Conservation (phyloP, 2,797 vertebrate genomes). For the Protosalanx chinensis region DNA sequence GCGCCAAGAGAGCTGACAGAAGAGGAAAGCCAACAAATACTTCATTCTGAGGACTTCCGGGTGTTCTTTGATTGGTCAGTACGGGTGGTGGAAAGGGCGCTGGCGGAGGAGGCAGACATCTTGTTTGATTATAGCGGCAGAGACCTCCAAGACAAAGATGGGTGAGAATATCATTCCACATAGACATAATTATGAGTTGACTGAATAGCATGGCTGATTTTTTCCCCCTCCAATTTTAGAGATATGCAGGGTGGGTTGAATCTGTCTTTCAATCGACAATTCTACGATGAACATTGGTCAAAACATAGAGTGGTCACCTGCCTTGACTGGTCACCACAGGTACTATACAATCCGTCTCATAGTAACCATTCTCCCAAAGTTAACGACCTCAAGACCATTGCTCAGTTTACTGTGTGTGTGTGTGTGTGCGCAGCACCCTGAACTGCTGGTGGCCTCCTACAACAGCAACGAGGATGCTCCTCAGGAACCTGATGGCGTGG, state of each 20-base stretch:
- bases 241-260: conserved; percentile 84
- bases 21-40: conserved; percentile 84
- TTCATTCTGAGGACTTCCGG: conserved; percentile 86
- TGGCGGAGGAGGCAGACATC: conserved; percentile 85
- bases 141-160: conserved; percentile 83
- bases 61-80: conserved; percentile 85
- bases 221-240: conserved; percentile 52
- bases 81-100: conserved; percentile 79
- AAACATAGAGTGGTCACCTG: conserved; percentile 86
- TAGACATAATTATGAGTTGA: background rate
- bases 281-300: conserved; percentile 87
- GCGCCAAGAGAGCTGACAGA: conserved; percentile 82
- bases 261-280: conserved; percentile 82
- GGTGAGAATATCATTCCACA: conserved; percentile 64
- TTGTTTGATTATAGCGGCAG: conserved; percentile 88
- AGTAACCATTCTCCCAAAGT: background rate
- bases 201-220: background rate
- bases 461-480: conserved; percentile 86
- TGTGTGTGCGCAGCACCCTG: conserved; percentile 72
- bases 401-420: too few species aligned
- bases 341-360: conserved; percentile 51
- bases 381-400: too few species aligned
- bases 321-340: conserved; percentile 88
- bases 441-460: conserved; percentile 85
- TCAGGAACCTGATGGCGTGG: conserved; percentile 84